Conservation (phyloP, 2,113 vertebrate genomes). For the Myiopsitta monachus region DNA sequence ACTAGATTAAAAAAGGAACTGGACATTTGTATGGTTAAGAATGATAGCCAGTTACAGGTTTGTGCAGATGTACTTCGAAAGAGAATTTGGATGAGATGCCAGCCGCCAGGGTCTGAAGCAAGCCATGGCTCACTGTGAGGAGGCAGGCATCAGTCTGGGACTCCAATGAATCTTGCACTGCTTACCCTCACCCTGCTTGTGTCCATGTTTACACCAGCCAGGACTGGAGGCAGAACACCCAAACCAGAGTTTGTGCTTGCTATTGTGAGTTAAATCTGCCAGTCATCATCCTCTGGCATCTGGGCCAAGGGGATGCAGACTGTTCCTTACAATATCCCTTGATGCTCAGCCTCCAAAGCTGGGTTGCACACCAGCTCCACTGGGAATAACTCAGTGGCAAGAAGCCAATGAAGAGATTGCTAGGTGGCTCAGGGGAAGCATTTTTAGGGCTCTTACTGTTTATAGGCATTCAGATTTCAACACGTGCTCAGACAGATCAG, state of each 20-base stretch:
- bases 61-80: background rate
- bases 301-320: background rate
- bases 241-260: background rate
- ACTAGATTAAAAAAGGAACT: background rate
- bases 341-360: background rate
- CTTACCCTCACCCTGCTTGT: background rate
- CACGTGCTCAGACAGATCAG: background rate
- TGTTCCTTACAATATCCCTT: rapidly evolving
- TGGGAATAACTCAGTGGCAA: background rate
- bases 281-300: background rate
- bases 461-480: background rate
- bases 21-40: background rate
- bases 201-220: background rate
- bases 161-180: background rate
- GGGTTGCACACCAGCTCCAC: background rate
- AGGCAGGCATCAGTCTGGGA: background rate
- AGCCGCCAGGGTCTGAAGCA: background rate
- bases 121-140: rapidly evolving
- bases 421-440: background rate
- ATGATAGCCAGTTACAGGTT: background rate
- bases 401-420: background rate
- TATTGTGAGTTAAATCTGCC: background rate
- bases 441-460: background rate
- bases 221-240: background rate
- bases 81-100: background rate